These are phyloP conservation scores for Cynaeus angustus DNA, from an alignment of 2,888 invertebrate species.

Conservation along the genomic window DNA sequence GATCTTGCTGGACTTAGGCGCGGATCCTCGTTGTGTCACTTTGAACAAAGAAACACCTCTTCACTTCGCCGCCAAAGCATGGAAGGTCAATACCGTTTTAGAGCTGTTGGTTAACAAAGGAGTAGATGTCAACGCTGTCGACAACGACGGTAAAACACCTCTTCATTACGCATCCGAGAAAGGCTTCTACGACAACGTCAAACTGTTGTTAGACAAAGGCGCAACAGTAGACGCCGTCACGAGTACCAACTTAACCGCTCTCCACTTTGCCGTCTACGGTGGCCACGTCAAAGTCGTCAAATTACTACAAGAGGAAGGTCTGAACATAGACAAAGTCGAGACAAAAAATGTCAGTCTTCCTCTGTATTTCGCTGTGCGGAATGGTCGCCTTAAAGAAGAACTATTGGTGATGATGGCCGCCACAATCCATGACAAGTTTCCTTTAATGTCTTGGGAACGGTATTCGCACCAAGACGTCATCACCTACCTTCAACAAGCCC, in stretches of 20 bases:
- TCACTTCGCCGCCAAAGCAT: conserved; percentile 8
- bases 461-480: conserved; percentile 6
- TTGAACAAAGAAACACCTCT: background rate
- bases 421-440: conserved; percentile 3
- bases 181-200: conserved; percentile 10
- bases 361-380: conserved; percentile 3
- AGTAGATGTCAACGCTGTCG: conserved; percentile 13
- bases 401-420: conserved; percentile 12
- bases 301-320: background rate
- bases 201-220: background rate
- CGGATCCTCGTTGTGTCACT: background rate
- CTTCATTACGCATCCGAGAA: background rate
- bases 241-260: background rate
- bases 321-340: background rate
- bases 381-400: background rate
- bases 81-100: background rate
- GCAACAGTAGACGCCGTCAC: conserved; percentile 3
- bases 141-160: conserved; percentile 1
- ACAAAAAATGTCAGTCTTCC: background rate
- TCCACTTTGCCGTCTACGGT: conserved; percentile 17
- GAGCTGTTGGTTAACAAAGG: conserved; percentile 8
- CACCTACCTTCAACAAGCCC: conserved; percentile 10
- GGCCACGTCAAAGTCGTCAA: conserved; percentile 13
- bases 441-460: background rate
- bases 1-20: background rate